A percentile compares a stretch with the other conserved stretches of the same genome.
phyloP scores from a whole-genome alignment of 2,113 vertebrate genomes.

The Tachuris rubrigastra region DNA sequence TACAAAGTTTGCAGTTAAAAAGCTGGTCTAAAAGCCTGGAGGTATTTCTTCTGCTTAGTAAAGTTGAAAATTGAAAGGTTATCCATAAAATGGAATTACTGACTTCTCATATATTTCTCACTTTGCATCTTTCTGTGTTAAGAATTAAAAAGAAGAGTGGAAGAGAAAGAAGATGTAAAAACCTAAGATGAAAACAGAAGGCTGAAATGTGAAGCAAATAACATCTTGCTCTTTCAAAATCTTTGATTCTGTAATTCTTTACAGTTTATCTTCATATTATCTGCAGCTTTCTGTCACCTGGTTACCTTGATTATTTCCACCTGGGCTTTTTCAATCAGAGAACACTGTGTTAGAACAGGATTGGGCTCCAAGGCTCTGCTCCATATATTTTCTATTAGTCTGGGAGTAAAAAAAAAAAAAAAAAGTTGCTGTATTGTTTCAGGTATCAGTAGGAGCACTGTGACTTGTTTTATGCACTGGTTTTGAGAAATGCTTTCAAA shows the following conservation, averaged over 20 bases:
- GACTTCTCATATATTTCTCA: not conserved
- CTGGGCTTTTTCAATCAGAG: not conserved
- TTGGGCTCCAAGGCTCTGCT: not conserved
- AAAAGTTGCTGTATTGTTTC: not conserved
- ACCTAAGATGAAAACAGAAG: not conserved
- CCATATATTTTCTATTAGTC: not conserved
- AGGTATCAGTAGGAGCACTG: not conserved
- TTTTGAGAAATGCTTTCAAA: not conserved
- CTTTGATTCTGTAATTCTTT: not conserved
- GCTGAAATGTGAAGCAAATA: not conserved
- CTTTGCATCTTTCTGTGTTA: not conserved
- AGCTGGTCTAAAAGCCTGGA: not conserved
- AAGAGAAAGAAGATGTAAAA: not conserved
- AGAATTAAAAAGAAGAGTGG: not conserved
- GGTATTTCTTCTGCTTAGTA: not conserved
- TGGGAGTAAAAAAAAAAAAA: not conserved
- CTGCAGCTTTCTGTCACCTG: not conserved
- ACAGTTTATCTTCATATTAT: not conserved
- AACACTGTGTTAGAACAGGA: not conserved
- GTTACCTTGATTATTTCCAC: not conserved
- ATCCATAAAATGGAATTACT: not conserved
- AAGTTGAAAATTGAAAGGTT: not conserved
- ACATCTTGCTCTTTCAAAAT: not conserved
- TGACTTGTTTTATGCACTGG: not conserved
- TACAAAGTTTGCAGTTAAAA: not conserved